These are phyloP conservation scores for Euzophera pinguis DNA, from an alignment of 2,888 invertebrate species.

Conservation along the genomic window DNA sequence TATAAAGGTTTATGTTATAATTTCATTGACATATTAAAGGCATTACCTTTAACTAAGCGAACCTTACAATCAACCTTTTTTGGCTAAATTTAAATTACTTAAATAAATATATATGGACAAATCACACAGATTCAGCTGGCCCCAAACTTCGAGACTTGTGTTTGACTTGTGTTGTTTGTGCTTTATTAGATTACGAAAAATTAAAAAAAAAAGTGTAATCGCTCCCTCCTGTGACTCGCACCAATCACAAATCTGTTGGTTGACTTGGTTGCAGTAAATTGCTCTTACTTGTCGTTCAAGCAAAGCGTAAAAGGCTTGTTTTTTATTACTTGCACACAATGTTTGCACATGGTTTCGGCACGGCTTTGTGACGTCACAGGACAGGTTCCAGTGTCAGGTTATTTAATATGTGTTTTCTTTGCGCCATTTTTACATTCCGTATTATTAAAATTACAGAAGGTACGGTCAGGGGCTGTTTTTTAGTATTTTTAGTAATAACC, in stretches of 20 bases:
- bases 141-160: too few species aligned
- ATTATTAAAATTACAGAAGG: too few species aligned
- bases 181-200: neutral
- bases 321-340: constrained; percentile 32
- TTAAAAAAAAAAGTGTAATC: neutral
- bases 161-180: too few species aligned
- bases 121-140: too few species aligned
- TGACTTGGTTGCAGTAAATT: constrained; percentile 42
- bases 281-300: constrained; percentile 53
- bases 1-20: too few species aligned
- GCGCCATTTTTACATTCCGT: neutral
- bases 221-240: constrained; percentile 17
- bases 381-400: neutral
- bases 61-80: too few species aligned
- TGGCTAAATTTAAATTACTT: too few species aligned
- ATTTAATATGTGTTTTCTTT: neutral
- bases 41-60: too few species aligned
- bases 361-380: constrained; percentile 40
- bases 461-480: too few species aligned
- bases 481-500: too few species aligned
- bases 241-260: constrained; percentile 19
- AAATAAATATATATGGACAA: too few species aligned
- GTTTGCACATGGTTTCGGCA: constrained; percentile 36
- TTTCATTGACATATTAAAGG: too few species aligned
- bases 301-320: constrained; percentile 44